Base-by-base conservation (phyloP, 2,888 invertebrate genomes). In the Seira ritae region DNA sequence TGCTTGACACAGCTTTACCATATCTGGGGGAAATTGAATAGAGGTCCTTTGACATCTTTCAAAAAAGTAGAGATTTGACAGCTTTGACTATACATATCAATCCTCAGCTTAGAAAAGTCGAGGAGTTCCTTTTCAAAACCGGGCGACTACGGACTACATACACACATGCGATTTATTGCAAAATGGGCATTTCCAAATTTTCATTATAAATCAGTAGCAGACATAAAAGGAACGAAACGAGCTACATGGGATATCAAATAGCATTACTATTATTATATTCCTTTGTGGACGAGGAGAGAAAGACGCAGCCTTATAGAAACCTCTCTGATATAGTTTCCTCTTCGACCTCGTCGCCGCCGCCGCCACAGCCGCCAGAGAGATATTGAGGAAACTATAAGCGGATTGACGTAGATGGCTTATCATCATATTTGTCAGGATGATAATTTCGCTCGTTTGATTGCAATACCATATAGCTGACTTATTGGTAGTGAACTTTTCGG, bases 351-450 rank as follows among this genome's bases (percentile, higher is more conserved):
- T 37, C 65, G 55, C 60, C 65, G 2, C 31, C 3, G 31, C 31
- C 31, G 31, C 31, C 31, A 31, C 31, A 4, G 8, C 31, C 31
- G 8, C 8, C 31, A 31, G 31, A 31, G 31, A n/a, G 55, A 81
- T 75, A 81, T 81, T 76, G 81, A 81, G 76, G 81, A 81, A 81
- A 81, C 81, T 55, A 24, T 71, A 76, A 81, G 76, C 81, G 76
- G 80, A 81, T 81, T 81, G 81, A 81, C 81, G 81, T 81, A 81
- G 75, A 81, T 81, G 81, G 81, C 81, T 81, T 81, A 81, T 81
- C 81, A 81, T 80, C 75, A 80, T 81, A 81, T 81, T 81, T 81
- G 81, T 81, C 81, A 81, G 75, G 71, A 76, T 76, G 81, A 81
- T 81, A 81, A 81, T 81, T 81, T 76, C 23, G 75, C 76, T 66